phyloP scores from a whole-genome alignment of 2,888 invertebrate species.

The Nezara viridula region DNA sequence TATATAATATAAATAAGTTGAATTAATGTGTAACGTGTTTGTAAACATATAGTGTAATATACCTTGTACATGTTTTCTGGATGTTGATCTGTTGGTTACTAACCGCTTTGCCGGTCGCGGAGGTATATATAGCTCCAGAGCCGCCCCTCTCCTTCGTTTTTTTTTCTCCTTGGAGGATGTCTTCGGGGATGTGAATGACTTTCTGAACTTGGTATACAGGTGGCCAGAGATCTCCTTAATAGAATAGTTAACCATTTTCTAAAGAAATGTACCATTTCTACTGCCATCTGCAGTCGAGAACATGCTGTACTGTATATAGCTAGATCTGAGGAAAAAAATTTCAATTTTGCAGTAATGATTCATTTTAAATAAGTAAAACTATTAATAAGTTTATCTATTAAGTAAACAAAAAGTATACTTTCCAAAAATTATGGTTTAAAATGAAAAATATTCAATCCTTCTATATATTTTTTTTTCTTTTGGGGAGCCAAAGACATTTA shows the following conservation, averaged over 20 bases:
- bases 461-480: no score
- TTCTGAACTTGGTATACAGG: slow-evolving; percentile 35
- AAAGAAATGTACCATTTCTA: background rate
- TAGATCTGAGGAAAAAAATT: background rate
- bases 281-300: background rate
- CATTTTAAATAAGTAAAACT: no score
- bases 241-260: background rate
- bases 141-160: slow-evolving; percentile 5
- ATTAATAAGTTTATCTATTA: no score
- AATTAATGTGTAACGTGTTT: background rate
- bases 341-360: no score
- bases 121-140: slow-evolving; percentile 27
- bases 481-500: no score
- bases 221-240: slow-evolving; percentile 18
- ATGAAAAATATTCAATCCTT: no score
- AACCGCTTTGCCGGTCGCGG: background rate
- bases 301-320: background rate
- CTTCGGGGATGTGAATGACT: slow-evolving; percentile 44
- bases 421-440: no score
- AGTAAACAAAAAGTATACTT: no score
- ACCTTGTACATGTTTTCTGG: slow-evolving; percentile 44
- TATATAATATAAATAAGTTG: background rate
- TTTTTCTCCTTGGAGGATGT: slow-evolving; percentile 21
- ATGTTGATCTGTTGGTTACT: slow-evolving; percentile 14
- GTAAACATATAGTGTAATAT: background rate